Evolutionary conservation across 1,140 invertebrate genomes (phyloP), one percentile per base, ranked within the genome.

Genomic region (Bombus balteatus): DNA sequence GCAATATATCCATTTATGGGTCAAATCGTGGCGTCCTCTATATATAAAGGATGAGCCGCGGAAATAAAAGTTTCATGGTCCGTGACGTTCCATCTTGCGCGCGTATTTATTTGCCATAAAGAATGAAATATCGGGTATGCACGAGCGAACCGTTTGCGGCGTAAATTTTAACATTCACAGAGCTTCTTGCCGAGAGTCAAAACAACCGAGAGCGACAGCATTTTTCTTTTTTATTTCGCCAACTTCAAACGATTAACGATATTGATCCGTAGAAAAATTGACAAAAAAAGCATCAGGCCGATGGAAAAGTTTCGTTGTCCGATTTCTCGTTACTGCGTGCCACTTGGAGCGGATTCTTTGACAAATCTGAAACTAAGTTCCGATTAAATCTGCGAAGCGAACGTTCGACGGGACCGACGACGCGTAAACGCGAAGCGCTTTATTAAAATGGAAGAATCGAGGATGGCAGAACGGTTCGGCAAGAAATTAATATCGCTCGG

Each of bases 291-390:
- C 34, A 25, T 8, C 53, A 18, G n/a, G 0, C 32, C 3, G 73
- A 68, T 76, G 78, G 70, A 71, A 70, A 91, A 91, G 75, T 91
- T 89, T 79, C 75, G 65, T 22, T 41, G 66, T 9, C 3, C 66
- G 32, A 68, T 18, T 71, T 78, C 66, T 70, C 68, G 32, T 4
- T 71, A 15, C 71, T 43, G 73, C 89, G 86, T 87, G 79, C 77
- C 85, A 75, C 65, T 70, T 81, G 86, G 66, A 87, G 70, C 68
- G 76, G n/a, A 37, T 37, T 88, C 87, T 91, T 92, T 87, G 90
- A 87, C 89, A 86, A 89, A 87, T 88, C 87, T 25, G 72, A 87
- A 91, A 87, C 88, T 82, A 90, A 89, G 86, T 93, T 90, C 87
- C 89, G 91, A 92, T 92, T 89, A 89, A 76, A 88, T 87, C 87